These are phyloP conservation scores for Antennarius striatus DNA, from an alignment of 2,113 vertebrate genomes.

Conservation along the genomic window DNA sequence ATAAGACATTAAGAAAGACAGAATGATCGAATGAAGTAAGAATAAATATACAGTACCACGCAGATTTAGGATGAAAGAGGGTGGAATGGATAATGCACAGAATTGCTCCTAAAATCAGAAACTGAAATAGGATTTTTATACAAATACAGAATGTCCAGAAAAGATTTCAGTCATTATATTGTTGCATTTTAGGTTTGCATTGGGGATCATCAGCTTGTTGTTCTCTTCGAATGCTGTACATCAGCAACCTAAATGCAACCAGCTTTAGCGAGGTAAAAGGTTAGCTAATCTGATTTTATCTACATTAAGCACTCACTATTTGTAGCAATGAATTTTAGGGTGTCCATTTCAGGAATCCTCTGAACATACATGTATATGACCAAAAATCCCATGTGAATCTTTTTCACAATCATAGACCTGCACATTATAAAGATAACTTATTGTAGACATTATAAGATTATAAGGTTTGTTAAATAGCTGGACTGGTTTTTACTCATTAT, in stretches of 20 bases:
- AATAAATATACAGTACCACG: background rate
- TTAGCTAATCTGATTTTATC: conserved; percentile 65
- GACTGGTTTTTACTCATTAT: background rate
- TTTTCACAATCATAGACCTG: background rate
- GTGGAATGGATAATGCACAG: background rate
- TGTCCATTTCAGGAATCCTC: background rate
- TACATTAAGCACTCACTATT: conserved; percentile 24
- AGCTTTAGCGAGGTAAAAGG: conserved; percentile 47
- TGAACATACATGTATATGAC: too few species aligned
- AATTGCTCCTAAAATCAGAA: background rate
- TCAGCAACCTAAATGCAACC: conserved; percentile 40
- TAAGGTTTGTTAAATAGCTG: background rate
- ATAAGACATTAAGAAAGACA: background rate
- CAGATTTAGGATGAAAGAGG: background rate
- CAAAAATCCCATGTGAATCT: background rate
- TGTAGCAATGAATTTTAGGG: background rate
- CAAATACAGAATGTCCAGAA: background rate
- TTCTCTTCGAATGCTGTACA: conserved; percentile 27
- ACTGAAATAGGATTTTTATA: background rate
- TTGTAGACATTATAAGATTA: background rate
- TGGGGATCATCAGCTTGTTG: background rate
- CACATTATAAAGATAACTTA: background rate
- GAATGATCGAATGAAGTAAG: background rate
- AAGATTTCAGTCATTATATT: background rate
- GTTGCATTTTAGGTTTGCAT: background rate